Evolutionary conservation across 2,888 invertebrate genomes (phyloP).

Genomic region (Ophioninae sp.): DNA sequence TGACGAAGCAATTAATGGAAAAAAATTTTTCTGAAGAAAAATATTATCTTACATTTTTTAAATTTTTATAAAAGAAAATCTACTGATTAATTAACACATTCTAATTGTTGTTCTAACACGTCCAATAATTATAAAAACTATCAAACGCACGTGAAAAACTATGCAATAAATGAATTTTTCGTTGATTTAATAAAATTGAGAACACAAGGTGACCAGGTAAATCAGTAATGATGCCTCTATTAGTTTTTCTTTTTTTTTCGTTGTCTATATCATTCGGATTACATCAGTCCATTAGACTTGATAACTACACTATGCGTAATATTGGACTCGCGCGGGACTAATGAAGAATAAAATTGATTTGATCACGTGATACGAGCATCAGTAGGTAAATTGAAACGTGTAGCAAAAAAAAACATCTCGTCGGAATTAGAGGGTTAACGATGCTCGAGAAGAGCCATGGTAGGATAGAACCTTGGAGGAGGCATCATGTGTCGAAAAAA

Average conservation of each 20-base stretch:
- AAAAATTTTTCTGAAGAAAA: no score
- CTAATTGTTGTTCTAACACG: no score
- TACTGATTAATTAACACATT: no score
- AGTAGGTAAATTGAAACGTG: conserved; percentile 19
- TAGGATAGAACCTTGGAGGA: neutral
- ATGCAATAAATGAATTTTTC: neutral
- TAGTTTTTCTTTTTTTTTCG: neutral
- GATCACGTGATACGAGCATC: conserved; percentile 51
- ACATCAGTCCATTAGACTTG: conserved; percentile 20
- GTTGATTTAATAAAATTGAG: neutral
- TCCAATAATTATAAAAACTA: no score
- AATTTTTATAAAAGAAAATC: no score
- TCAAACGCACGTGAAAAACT: neutral
- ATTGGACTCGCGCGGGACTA: conserved; percentile 7
- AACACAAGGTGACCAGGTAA: neutral
- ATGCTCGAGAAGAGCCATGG: conserved; percentile 3
- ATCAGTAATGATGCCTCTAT: neutral
- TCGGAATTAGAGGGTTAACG: conserved; percentile 1
- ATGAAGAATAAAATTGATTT: conserved; percentile 39
- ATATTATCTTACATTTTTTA: no score
- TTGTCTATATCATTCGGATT: neutral
- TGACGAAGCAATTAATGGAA: no score
- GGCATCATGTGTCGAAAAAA: conserved; percentile 28
- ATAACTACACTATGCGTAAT: conserved; percentile 18
- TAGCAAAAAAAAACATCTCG: conserved; percentile 14